Percentiles rank a stretch among this genome's conserved stretches.
Conservation (phyloP, 2,113 vertebrate species). For the Osmerus eperlanus region DNA sequence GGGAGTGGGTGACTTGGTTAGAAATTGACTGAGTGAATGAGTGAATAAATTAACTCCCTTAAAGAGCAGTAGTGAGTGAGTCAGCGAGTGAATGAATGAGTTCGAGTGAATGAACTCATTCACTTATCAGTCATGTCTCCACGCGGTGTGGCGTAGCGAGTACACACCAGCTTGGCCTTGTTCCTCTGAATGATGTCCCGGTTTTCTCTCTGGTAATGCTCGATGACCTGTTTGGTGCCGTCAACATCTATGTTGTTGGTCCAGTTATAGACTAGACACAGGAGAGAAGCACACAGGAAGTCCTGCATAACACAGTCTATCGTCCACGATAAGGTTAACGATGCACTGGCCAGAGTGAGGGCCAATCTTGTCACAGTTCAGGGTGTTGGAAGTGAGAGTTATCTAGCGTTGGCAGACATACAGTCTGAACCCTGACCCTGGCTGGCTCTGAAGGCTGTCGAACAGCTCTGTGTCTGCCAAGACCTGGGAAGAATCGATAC, state of each 20-base stretch:
- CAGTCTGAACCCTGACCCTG: neutral
- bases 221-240: conserved; percentile 91
- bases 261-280: conserved; percentile 85
- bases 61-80: neutral
- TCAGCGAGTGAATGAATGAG: neutral
- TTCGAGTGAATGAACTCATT: neutral
- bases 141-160: neutral
- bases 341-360: too few relatives aligned
- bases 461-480: neutral
- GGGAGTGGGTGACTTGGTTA: too few relatives aligned
- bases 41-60: too few relatives aligned
- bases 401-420: neutral
- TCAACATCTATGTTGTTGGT: conserved; percentile 96
- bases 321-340: too few relatives aligned
- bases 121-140: too few relatives aligned
- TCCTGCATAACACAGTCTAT: neutral
- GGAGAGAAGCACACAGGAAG: neutral
- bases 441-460: neutral
- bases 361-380: too few relatives aligned
- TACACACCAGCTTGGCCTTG: conserved; percentile 89
- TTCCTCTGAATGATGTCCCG: conserved; percentile 95
- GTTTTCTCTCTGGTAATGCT: conserved; percentile 94
- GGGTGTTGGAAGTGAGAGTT: neutral
- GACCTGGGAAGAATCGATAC: conserved; percentile 33
- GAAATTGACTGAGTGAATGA: too few relatives aligned